Evolutionary conservation across 2,797 vertebrate genomes (phyloP).

Genomic region (Alfaro cultratus): DNA sequence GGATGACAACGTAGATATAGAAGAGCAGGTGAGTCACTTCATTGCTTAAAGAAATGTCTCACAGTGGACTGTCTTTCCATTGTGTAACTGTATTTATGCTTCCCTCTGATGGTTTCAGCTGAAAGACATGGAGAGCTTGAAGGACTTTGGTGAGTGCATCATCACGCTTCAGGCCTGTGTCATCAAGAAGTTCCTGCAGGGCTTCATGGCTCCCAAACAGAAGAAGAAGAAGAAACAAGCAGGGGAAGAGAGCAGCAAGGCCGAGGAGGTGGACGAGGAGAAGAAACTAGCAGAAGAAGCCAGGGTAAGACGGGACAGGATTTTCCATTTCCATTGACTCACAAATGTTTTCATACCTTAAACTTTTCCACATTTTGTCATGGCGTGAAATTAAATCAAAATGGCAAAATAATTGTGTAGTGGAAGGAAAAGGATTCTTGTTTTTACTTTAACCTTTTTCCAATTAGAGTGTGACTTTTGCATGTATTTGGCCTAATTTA

Average conservation of each 20-base stretch:
- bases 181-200: conserved; percentile 98
- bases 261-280: conserved; percentile 94
- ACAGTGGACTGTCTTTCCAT: background rate
- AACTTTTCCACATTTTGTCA: background rate
- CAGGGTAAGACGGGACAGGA: conserved; percentile 79
- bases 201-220: conserved; percentile 99
- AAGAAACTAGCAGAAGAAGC: conserved; percentile 96
- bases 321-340: background rate
- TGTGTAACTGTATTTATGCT: background rate
- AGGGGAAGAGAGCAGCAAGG: conserved; percentile 87
- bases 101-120: conserved; percentile 76
- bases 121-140: conserved; percentile 86
- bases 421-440: background rate
- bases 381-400: too few species aligned
- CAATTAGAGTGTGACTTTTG: background rate
- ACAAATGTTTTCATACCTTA: background rate
- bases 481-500: background rate
- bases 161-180: conserved; percentile 93
- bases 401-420: background rate
- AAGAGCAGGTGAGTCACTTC: conserved; percentile 60
- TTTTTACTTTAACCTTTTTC: background rate
- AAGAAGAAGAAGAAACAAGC: conserved; percentile 89
- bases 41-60: background rate
- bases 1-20: conserved; percentile 82
- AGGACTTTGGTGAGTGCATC: conserved; percentile 94